Conservation (phyloP, 2,113 vertebrate species). For the Apteryx mantelli region DNA sequence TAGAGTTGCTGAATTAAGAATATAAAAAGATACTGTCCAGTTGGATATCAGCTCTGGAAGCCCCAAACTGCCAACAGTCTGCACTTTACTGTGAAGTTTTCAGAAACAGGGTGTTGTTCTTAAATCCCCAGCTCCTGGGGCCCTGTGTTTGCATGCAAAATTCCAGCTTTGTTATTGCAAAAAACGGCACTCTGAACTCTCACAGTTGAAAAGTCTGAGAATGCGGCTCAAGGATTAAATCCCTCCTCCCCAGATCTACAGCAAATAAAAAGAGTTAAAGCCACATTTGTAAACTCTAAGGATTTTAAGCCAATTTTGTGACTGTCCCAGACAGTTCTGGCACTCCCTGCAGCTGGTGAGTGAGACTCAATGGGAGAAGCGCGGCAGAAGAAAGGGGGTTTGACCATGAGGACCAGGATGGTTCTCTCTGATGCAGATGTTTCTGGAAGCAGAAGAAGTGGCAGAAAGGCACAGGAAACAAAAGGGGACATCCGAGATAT, state of each 20-base stretch:
- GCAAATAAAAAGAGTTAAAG: constrained; percentile 24
- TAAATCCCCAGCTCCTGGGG: background rate
- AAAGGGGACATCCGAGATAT: background rate
- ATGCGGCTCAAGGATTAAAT: background rate
- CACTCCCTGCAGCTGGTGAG: background rate
- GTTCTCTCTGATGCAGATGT: fast-evolving
- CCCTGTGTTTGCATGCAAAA: background rate
- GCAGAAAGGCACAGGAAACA: background rate
- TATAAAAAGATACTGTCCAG: background rate
- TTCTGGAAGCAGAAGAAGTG: background rate
- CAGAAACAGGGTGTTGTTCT: background rate
- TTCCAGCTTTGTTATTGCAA: constrained; percentile 5
- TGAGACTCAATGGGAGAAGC: background rate
- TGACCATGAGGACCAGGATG: background rate
- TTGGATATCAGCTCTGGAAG: background rate
- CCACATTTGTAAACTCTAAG: background rate
- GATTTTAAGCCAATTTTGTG: constrained; percentile 1
- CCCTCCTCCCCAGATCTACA: background rate
- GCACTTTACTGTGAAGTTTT: background rate
- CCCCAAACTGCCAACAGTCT: background rate
- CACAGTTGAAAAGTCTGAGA: background rate
- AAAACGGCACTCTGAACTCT: background rate
- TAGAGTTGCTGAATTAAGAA: background rate
- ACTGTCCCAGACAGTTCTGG: background rate
- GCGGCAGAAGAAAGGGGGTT: background rate